Percentiles rank a stretch among this genome's conserved stretches.
Evolutionary conservation across 1,140 invertebrate genomes (phyloP).

Genomic region (Drosophila tropicalis): DNA sequence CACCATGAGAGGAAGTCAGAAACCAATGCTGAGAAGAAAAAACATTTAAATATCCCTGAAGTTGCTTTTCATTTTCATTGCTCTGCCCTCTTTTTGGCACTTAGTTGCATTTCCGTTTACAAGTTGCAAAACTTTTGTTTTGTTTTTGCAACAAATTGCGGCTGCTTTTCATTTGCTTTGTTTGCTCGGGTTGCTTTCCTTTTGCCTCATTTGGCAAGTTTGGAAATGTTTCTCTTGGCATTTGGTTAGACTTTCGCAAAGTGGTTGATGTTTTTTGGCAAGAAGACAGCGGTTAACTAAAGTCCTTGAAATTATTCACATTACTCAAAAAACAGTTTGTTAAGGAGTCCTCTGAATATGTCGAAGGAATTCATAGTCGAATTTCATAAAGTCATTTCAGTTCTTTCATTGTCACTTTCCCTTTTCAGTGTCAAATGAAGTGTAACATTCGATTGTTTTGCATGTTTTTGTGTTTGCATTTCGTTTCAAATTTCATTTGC

Average conservation of each 20-base stretch:
- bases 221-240: slow-evolving; percentile 26
- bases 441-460: slow-evolving; percentile 29
- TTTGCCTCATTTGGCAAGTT: slow-evolving; percentile 45
- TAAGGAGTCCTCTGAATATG: background rate
- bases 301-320: background rate
- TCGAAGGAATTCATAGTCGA: background rate
- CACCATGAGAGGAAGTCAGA: background rate
- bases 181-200: background rate
- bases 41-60: slow-evolving; percentile 48
- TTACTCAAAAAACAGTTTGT: background rate
- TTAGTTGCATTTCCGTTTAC: slow-evolving; percentile 52
- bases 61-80: slow-evolving; percentile 15
- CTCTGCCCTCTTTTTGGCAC: slow-evolving; percentile 13
- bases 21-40: background rate
- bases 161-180: slow-evolving; percentile 43
- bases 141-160: slow-evolving; percentile 68
- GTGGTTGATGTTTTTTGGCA: background rate
- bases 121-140: slow-evolving; percentile 44
- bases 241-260: slow-evolving; percentile 24
- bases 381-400: background rate
- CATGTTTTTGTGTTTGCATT: slow-evolving; percentile 32
- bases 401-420: background rate
- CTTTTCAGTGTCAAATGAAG: slow-evolving; percentile 24
- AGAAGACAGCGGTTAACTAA: background rate
- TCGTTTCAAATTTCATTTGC: slow-evolving; percentile 23